Percentiles rank a stretch among this genome's conserved stretches.
These are phyloP conservation scores for Conomelus anceps DNA, from an alignment of 2,888 invertebrate genomes.

Conservation along the genomic window DNA sequence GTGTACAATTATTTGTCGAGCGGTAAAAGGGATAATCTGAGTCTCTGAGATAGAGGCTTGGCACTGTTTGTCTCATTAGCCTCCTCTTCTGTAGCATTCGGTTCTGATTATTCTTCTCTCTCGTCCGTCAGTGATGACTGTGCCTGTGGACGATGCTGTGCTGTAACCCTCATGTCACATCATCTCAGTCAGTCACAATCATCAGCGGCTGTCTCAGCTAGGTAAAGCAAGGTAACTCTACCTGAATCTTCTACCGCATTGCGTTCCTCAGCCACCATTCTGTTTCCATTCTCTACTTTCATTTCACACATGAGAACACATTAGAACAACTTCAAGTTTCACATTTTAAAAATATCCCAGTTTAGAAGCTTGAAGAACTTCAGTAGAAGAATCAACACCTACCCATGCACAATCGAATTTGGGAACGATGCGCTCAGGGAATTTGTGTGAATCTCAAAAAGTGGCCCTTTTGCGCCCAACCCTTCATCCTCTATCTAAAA, in stretches of 20 bases:
- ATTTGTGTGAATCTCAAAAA: too few species aligned
- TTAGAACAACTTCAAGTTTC: not conserved
- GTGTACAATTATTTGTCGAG: not conserved
- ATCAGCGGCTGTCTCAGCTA: too few species aligned
- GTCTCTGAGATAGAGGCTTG: not conserved
- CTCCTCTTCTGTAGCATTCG: not conserved
- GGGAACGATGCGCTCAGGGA: too few species aligned
- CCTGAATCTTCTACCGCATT: not conserved
- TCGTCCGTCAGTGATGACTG: not conserved
- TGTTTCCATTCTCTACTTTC: not conserved
- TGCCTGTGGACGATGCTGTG: not conserved
- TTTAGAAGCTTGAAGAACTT: too few species aligned
- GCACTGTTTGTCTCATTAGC: constrained; percentile 11
- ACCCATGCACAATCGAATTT: too few species aligned
- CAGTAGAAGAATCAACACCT: too few species aligned
- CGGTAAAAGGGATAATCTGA: not conserved
- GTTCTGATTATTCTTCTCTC: not conserved
- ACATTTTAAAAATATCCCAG: too few species aligned
- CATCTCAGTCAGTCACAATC: not conserved
- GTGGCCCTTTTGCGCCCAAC: too few species aligned
- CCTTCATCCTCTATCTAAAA: too few species aligned
- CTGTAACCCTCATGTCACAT: not conserved
- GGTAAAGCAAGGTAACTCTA: not conserved
- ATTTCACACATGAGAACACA: not conserved
- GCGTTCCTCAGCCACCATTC: not conserved